Base-by-base conservation (phyloP, 1,140 invertebrate species). In the Tachypleus tridentatus region DNA sequence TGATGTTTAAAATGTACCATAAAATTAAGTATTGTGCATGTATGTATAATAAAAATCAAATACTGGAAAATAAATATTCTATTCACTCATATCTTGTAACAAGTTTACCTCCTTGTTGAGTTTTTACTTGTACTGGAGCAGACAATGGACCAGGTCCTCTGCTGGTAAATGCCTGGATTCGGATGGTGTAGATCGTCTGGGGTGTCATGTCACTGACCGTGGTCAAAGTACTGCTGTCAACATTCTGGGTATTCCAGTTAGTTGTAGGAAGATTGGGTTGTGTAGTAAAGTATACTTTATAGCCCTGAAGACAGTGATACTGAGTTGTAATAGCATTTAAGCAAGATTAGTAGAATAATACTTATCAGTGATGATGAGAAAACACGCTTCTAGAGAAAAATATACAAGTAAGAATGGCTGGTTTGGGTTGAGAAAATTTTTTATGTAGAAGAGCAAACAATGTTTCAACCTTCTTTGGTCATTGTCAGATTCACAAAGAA, bases 241-340 rank as follows among this genome's bases (percentile, higher is more conserved):
- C 90, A 80, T 87, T 86, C 79, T 93, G 90, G 9, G 89, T 88
- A 69, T 91, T 85, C 95, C 94, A 98, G 8, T 87, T 88, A 52
- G 88, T 85, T 78, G 96, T 86, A 6, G 87, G 85, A 58, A 91
- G 85, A 71, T 87, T 86, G 49, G 92, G 85, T 74, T 93, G 88
- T 71, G 86, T 88, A n/a, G 93, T 97, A 80, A 95, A 98, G 77
- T 91, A 97, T 64, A 98, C 90, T 81, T 96, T 97, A 82, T 98
- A 98, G 69, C 92, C 93, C 68, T 69, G 47, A 54, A 54, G 53
- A 8, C 53, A 54, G 53, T 54, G n/a, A 54, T 54, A 29, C 29
- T 29, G 29, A 29, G 29, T 29, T 29, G 29, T 29, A 29, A 29
- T 29, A 29, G 29, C 29, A 29, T 1, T 29, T 29, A 29, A 29